Evolutionary conservation across 2,888 invertebrate species (phyloP).

Genomic region (Drosophila leonis): DNA sequence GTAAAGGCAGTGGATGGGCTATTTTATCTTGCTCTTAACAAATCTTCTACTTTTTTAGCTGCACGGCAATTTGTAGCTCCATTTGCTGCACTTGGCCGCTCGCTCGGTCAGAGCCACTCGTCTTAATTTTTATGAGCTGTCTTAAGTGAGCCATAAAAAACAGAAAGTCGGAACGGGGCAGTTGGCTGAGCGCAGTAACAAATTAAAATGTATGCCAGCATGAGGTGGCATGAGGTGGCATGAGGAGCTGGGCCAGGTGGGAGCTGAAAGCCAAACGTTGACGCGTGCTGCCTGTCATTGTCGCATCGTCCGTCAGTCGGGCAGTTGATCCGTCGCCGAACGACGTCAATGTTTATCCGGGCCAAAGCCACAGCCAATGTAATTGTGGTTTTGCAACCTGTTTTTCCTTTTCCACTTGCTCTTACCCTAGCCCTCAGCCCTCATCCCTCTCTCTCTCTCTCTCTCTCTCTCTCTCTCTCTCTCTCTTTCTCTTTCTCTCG

Average conservation of each 20-base stretch:
- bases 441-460: not conserved
- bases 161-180: not conserved
- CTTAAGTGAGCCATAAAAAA: constrained; percentile 72
- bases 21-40: not conserved
- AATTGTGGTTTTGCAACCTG: constrained; percentile 36
- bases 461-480: not conserved
- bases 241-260: constrained; percentile 48
- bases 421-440: not conserved
- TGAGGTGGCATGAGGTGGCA: constrained; percentile 7
- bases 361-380: constrained; percentile 39
- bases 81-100: constrained; percentile 29
- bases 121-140: constrained; percentile 76
- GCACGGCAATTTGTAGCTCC: constrained; percentile 44
- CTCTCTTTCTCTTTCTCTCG: no score
- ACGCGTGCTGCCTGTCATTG: constrained; percentile 29
- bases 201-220: constrained; percentile 70
- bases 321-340: constrained; percentile 53
- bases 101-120: constrained; percentile 46
- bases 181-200: constrained; percentile 58
- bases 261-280: constrained; percentile 27
- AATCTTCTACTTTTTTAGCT: constrained; percentile 27
- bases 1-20: not conserved
- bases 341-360: constrained; percentile 42
- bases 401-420: not conserved
- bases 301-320: constrained; percentile 31